Conservation (phyloP, 37 sponge, comb jelly and placozoan species). For the Halisarca cf. caerulea region DNA sequence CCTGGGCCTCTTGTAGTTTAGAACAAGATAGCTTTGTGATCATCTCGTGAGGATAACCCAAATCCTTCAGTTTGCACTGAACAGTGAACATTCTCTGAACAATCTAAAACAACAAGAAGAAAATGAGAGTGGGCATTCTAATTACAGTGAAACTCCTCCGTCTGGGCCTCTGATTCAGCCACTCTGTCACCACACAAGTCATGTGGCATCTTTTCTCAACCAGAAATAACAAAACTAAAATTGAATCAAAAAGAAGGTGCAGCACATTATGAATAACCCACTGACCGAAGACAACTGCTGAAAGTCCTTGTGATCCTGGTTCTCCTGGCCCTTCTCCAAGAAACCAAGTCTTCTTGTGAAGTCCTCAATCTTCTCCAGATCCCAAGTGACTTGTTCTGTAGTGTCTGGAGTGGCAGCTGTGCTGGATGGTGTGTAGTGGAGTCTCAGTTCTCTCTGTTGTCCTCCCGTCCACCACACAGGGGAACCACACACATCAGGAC, state of each 20-base stretch:
- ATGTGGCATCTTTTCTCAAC: too few species aligned
- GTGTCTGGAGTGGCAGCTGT: background rate
- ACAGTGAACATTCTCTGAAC: constrained; percentile 48
- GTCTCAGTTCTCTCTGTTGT: background rate
- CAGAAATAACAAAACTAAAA: too few species aligned
- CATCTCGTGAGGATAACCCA: constrained; percentile 54
- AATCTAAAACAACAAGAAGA: too few species aligned
- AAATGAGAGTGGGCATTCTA: too few species aligned
- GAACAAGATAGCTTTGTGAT: background rate
- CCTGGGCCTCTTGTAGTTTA: background rate
- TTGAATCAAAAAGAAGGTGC: too few species aligned
- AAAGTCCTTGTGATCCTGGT: constrained; percentile 60
- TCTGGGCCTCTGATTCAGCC: too few species aligned
- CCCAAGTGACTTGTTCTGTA: constrained; percentile 39
- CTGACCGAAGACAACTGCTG: constrained; percentile 54
- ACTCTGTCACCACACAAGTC: too few species aligned
- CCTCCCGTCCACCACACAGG: constrained; percentile 4
- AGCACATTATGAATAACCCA: too few species aligned
- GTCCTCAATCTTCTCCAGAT: constrained; percentile 72
- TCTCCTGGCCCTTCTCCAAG: constrained; percentile 69
- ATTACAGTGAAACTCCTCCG: too few species aligned
- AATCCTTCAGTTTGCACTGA: constrained; percentile 45
- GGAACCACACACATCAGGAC: background rate
- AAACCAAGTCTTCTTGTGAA: constrained; percentile 91
- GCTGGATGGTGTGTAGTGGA: constrained; percentile 31